A percentile compares a stretch with the other conserved stretches of the same genome.
Evolutionary conservation across 1,140 invertebrate genomes (phyloP).

Genomic region (Protaetia brevitarsis): DNA sequence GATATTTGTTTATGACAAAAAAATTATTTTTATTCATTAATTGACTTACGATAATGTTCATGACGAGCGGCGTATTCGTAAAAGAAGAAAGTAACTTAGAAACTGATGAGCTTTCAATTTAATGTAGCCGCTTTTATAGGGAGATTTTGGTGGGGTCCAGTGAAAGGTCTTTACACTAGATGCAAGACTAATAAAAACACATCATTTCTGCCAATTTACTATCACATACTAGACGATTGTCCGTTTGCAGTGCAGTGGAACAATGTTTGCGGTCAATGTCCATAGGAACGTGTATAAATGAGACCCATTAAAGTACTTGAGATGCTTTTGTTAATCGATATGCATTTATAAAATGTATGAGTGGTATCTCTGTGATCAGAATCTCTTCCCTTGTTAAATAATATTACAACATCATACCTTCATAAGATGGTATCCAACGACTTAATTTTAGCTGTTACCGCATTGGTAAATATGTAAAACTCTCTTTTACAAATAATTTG

Average conservation of each 20-base stretch:
- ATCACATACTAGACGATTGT: background rate
- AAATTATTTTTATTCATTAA: background rate
- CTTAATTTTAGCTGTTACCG: too few species aligned
- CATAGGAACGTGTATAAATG: background rate
- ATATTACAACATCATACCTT: background rate
- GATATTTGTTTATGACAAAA: background rate
- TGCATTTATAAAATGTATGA: background rate
- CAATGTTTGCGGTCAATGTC: background rate
- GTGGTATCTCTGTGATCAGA: background rate
- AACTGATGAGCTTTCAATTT: slow-evolving; percentile 36
- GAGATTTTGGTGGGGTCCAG: slow-evolving; percentile 34
- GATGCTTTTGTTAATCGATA: background rate
- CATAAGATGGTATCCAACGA: too few species aligned
- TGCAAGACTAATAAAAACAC: slow-evolving; percentile 22
- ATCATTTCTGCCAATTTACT: background rate
- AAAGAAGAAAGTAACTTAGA: slow-evolving; percentile 33
- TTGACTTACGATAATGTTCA: slow-evolving; percentile 38
- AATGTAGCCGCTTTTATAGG: slow-evolving; percentile 38
- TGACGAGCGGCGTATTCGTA: slow-evolving; percentile 27
- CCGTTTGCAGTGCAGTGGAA: background rate
- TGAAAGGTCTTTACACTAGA: slow-evolving; percentile 36
- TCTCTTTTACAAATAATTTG: too few species aligned
- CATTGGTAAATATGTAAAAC: too few species aligned
- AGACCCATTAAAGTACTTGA: background rate
- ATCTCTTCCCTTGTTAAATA: background rate